Evolutionary conservation across 2,113 vertebrate genomes (phyloP).

Genomic region (Cyanoramphus novaezelandiae): DNA sequence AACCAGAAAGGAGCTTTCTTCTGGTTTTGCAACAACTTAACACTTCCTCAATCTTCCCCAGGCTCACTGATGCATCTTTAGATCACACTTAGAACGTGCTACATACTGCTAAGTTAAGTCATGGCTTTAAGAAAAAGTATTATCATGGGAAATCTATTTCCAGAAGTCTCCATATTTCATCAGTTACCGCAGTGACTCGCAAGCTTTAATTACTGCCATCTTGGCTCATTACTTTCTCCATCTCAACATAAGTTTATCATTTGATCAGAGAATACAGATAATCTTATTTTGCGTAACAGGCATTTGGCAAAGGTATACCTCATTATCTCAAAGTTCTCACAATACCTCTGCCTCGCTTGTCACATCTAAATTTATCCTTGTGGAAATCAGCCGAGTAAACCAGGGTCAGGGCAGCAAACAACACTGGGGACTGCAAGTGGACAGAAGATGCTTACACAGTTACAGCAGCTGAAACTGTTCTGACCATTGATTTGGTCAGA

Average conservation of each 20-base stretch:
- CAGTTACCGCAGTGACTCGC: background rate
- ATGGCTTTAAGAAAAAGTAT: background rate
- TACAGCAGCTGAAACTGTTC: background rate
- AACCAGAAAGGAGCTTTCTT: background rate
- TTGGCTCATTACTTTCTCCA: background rate
- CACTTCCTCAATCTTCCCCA: background rate
- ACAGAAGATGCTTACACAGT: background rate
- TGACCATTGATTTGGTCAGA: background rate
- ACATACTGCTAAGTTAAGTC: background rate
- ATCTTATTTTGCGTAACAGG: background rate
- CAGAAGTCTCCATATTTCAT: conserved; percentile 22
- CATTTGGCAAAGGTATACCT: background rate
- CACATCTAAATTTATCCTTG: background rate
- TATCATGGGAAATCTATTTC: conserved; percentile 14
- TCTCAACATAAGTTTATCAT: background rate
- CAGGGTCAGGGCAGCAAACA: accelerated
- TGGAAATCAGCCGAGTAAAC: background rate
- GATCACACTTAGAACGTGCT: background rate
- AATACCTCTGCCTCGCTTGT: background rate
- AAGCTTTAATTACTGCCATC: conserved; percentile 9
- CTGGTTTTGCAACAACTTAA: background rate
- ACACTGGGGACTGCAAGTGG: background rate
- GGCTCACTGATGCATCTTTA: background rate
- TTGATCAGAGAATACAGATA: background rate
- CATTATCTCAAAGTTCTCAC: background rate